Evolutionary conservation across 2,113 vertebrate genomes (phyloP).

Genomic region (Arothron firmamentum): DNA sequence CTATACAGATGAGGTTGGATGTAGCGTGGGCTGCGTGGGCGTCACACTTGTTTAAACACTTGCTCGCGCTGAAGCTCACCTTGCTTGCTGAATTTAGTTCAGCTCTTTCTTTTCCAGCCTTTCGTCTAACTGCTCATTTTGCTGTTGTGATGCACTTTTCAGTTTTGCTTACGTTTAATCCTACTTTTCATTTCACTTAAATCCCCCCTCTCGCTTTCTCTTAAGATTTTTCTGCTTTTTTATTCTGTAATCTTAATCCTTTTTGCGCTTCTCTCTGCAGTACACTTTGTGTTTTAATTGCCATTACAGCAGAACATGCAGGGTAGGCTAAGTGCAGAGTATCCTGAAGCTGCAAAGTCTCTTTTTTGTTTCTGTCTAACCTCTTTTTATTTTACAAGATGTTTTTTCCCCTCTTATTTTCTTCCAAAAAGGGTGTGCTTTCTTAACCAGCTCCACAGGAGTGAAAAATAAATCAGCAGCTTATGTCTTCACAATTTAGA

Average conservation of each 20-base stretch:
- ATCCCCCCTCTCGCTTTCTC: slow-evolving; percentile 19
- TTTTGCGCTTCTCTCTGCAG: slow-evolving; percentile 1
- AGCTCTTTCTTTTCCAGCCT: slow-evolving; percentile 42
- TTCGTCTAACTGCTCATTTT: slow-evolving; percentile 28
- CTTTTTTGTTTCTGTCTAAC: slow-evolving; percentile 9
- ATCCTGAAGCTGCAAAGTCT: neutral
- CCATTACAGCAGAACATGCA: slow-evolving; percentile 1
- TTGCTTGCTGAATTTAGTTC: slow-evolving; percentile 56
- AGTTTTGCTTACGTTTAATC: slow-evolving; percentile 41
- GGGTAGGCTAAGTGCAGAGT: neutral
- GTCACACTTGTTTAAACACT: slow-evolving; percentile 64
- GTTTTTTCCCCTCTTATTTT: slow-evolving; percentile 17
- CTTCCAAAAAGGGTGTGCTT: slow-evolving; percentile 3
- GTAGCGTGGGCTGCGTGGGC: slow-evolving; percentile 65
- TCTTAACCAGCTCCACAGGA: slow-evolving; percentile 21
- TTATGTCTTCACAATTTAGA: slow-evolving; percentile 26
- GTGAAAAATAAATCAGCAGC: slow-evolving; percentile 19
- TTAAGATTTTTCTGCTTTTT: slow-evolving; percentile 6
- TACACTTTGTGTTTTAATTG: slow-evolving; percentile 18
- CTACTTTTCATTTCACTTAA: slow-evolving; percentile 31
- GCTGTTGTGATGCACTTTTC: slow-evolving; percentile 43
- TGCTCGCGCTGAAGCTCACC: slow-evolving; percentile 46
- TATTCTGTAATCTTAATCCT: slow-evolving; percentile 5
- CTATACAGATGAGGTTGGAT: slow-evolving; percentile 61
- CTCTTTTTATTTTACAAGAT: slow-evolving; percentile 11